A percentile compares a stretch with the other conserved stretches of the same genome.
phyloP scores from a whole-genome alignment of 1,140 invertebrate genomes.

The Antheraea pernyi region DNA sequence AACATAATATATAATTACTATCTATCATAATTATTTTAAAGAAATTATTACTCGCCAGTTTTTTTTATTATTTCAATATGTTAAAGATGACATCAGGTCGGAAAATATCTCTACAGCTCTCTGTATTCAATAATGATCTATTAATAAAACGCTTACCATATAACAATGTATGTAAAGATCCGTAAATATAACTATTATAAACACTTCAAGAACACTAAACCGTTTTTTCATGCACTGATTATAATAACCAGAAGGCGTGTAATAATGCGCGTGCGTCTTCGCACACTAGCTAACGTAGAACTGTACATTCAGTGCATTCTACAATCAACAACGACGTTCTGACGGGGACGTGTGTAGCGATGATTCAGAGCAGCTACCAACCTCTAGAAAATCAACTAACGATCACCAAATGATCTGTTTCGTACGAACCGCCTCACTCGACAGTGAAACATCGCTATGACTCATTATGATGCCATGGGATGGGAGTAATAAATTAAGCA shows the following conservation, averaged over 20 bases:
- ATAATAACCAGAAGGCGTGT: constrained; percentile 50
- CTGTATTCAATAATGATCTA: not conserved
- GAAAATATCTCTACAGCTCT: not conserved
- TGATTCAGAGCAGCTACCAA: constrained; percentile 48
- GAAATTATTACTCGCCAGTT: not conserved
- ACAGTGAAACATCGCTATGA: constrained; percentile 17
- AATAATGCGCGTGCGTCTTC: constrained; percentile 55
- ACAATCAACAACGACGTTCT: not conserved
- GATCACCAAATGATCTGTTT: constrained; percentile 44
- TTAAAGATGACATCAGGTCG: not conserved
- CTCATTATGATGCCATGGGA: constrained; percentile 24
- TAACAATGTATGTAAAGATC: constrained; percentile 25
- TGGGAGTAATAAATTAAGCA: not conserved
- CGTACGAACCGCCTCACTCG: constrained; percentile 5
- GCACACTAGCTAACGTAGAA: constrained; percentile 35
- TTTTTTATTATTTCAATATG: not conserved
- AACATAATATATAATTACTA: not conserved
- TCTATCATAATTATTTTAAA: constrained; percentile 5
- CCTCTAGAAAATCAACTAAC: constrained; percentile 38
- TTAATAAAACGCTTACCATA: constrained; percentile 22
- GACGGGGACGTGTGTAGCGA: constrained; percentile 43
- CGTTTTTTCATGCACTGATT: constrained; percentile 60
- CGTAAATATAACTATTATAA: constrained; percentile 23
- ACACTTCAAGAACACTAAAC: constrained; percentile 45
- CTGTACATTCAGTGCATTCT: constrained; percentile 21